Evolutionary conservation across 2,113 vertebrate genomes (phyloP).

Genomic region (Synchiropus splendidus): DNA sequence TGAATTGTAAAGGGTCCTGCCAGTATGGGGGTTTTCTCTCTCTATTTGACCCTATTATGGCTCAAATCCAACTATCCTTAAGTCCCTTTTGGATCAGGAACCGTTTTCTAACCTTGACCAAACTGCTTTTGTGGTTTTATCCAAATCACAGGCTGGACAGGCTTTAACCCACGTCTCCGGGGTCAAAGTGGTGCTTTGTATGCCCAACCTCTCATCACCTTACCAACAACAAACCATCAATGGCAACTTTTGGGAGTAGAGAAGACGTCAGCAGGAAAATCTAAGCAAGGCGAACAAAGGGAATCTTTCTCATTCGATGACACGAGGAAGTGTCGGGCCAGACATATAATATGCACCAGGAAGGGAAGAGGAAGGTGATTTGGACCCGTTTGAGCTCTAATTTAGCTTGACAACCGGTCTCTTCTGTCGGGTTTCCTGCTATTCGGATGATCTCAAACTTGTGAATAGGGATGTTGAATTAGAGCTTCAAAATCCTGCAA

Average conservation of each 20-base stretch:
- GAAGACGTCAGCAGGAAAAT: neutral
- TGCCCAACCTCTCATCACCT: neutral
- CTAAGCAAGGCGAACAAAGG: neutral
- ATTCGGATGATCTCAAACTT: too few relatives aligned
- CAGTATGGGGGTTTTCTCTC: neutral
- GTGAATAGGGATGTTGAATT: too few relatives aligned
- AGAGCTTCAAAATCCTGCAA: too few relatives aligned
- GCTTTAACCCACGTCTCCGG: neutral
- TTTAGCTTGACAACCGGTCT: too few relatives aligned
- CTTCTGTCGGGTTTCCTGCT: too few relatives aligned
- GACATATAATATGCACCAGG: too few relatives aligned
- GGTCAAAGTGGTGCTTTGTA: neutral
- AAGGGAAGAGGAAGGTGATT: too few relatives aligned
- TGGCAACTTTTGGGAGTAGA: neutral
- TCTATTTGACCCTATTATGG: neutral
- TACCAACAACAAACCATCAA: neutral
- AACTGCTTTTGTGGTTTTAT: neutral
- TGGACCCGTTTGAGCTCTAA: too few relatives aligned
- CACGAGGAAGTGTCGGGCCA: too few relatives aligned
- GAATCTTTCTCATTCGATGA: neutral
- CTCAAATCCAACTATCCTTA: neutral
- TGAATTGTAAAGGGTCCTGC: too few relatives aligned
- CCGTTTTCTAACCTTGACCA: neutral
- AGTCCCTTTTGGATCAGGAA: neutral
- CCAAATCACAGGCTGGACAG: neutral